Conservation (phyloP, 2,113 vertebrate species). For the Lasiurus borealis region DNA sequence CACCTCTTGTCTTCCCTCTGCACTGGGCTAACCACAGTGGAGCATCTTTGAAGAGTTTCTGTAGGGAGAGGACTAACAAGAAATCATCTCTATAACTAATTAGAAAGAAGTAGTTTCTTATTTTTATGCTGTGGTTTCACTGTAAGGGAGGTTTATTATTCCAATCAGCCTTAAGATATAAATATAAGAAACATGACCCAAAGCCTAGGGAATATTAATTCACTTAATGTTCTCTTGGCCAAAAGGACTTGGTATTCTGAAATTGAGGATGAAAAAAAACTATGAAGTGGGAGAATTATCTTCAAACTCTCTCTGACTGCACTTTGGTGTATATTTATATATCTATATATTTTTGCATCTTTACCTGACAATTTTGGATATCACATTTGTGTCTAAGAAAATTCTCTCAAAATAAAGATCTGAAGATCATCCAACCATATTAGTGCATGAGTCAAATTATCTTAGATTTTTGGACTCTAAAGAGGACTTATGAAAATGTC, state of each 20-base stretch:
- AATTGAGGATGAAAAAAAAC: not conserved
- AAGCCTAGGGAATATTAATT: not conserved
- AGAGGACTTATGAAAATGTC: not conserved
- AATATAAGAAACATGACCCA: slow-evolving; percentile 56
- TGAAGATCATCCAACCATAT: not conserved
- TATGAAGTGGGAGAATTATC: not conserved
- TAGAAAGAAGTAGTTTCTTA: slow-evolving; percentile 43
- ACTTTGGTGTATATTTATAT: not conserved
- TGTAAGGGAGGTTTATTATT: not conserved
- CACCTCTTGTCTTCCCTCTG: not conserved
- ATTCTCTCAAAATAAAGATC: slow-evolving; percentile 7
- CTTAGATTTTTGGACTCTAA: slow-evolving; percentile 5
- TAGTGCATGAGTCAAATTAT: not conserved
- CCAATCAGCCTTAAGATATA: slow-evolving; percentile 35
- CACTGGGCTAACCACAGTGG: not conserved
- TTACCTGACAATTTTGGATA: not conserved
- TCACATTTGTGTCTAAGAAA: slow-evolving; percentile 21
- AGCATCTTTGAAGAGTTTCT: not conserved
- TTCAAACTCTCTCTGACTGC: not conserved
- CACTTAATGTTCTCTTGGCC: not conserved
- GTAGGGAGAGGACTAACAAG: not conserved
- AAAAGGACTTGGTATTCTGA: slow-evolving; percentile 2
- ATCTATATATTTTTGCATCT: not conserved
- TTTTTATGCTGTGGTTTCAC: slow-evolving; percentile 14
- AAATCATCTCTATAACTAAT: not conserved